These are phyloP conservation scores for human DNA, from an alignment of 2,113 vertebrate genomes.

Conservation along the genomic window DNA sequence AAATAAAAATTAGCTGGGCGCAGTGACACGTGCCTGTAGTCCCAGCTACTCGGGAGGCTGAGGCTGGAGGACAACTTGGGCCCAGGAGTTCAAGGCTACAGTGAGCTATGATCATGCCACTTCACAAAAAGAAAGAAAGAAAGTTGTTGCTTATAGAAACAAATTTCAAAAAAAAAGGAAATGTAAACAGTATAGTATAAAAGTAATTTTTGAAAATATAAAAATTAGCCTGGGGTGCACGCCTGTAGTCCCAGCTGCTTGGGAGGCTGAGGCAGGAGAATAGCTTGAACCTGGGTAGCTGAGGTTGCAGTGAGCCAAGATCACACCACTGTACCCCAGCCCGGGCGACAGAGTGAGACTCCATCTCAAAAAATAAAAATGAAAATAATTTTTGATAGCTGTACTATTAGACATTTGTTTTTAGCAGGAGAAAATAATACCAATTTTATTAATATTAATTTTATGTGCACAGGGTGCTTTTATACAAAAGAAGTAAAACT, in stretches of 20 bases:
- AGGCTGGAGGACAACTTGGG: neutral
- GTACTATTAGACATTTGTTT: neutral
- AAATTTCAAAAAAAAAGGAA: neutral
- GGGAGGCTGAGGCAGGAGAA: no score
- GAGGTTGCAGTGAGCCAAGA: neutral
- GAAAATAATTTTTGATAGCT: neutral
- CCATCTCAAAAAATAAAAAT: neutral
- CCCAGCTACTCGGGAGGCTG: neutral
- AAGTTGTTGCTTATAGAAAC: neutral
- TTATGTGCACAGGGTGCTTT: neutral
- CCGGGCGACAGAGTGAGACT: neutral
- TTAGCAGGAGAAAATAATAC: neutral
- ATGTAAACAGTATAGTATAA: constrained; percentile 2
- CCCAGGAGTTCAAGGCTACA: neutral
- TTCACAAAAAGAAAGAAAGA: neutral
- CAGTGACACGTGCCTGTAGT: neutral
- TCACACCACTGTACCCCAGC: neutral
- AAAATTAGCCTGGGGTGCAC: no score
- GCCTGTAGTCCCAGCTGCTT: no score
- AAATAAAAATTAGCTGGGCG: neutral
- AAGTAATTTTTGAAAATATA: neutral
- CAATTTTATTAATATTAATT: neutral
- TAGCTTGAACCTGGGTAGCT: no score
- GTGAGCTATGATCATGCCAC: neutral
- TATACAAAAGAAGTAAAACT: neutral